Base-by-base conservation (phyloP, 2,888 invertebrate species). In the Patella pellucida region DNA sequence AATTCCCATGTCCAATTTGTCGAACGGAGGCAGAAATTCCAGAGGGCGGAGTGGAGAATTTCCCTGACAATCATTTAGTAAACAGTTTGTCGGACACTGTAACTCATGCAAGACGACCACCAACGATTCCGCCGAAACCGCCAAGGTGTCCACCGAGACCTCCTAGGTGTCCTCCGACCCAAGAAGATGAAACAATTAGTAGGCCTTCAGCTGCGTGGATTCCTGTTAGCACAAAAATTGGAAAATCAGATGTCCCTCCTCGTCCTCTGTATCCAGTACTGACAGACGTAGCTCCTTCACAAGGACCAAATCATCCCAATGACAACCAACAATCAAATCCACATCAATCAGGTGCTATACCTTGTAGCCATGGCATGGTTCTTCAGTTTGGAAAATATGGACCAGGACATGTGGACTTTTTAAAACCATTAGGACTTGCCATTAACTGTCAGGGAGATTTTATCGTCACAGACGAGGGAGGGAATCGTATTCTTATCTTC, bases 1-100 rank as follows among this genome's bases (percentile, higher is more conserved):
- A 70, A 23, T 89, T 89, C 75, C 86, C 87, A 0, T 89, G 89
- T 73, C 88, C 89, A 4, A 76, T 83, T 0, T 89, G 89, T 79
- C 77, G 86, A 68, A 70, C 76, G 14, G 81, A 81, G 2, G 80
- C 80, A 14, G n/a, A 68, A 2, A 83, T 88, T 41, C 88, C 88
- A 15, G 72, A 72, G 19, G 76, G 75, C 9, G 88, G 87, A 3
- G 82, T 87, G 1, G 67, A 72, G 27, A 83, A 81, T 67, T 87
- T 87, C 71, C 85, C 82, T 5, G 81, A 85, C 81, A 88, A 89
- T 73, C 85, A 88, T 76, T 52, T 86, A 27, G 80, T 89, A n/a
- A 75, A 76, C 9, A 87, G 86, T 76, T 79, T 89, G n/a, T 76
- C 78, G 0, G 85, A 87, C 71, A 86, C 87, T 9, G 82, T 87